These are phyloP conservation scores for Dendrolimus houi DNA, from an alignment of 2,888 invertebrate species.

Conservation along the genomic window DNA sequence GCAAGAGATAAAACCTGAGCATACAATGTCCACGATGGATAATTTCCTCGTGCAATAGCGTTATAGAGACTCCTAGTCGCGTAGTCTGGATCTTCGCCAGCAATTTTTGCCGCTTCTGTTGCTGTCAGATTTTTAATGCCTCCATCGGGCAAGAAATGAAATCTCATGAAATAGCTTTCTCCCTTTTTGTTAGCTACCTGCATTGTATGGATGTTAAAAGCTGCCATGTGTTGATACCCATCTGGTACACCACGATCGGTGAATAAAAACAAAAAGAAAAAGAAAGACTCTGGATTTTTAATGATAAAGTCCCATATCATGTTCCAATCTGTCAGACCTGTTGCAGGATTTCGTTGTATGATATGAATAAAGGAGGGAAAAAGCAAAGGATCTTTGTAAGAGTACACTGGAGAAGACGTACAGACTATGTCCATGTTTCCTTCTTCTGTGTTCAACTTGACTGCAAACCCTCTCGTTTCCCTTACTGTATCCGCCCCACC, in stretches of 20 bases:
- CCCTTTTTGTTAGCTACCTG: conserved; percentile 86
- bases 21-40: conserved; percentile 84
- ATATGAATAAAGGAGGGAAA: conserved; percentile 95
- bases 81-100: conserved; percentile 89
- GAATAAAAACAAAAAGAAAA: conserved; percentile 88
- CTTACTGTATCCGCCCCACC: conserved; percentile 91
- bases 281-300: conserved; percentile 87
- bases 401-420: conserved; percentile 92
- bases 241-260: conserved; percentile 93
- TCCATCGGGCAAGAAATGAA: conserved; percentile 92
- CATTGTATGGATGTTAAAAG: conserved; percentile 93
- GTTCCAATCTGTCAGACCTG: conserved; percentile 89
- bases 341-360: conserved; percentile 93
- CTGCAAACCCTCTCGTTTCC: conserved; percentile 91
- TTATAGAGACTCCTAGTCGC: conserved; percentile 89
- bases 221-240: conserved; percentile 93
- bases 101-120: conserved; percentile 79
- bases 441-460: conserved; percentile 93
- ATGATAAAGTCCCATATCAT: conserved; percentile 96
- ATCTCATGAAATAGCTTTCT: conserved; percentile 86
- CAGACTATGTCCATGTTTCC: conserved; percentile 94
- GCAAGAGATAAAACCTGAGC: conserved; percentile 89
- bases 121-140: conserved; percentile 85
- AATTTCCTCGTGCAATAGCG: conserved; percentile 83
- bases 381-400: conserved; percentile 88